Conservation (phyloP, 2,113 vertebrate genomes). For the Glaucidium brasilianum region DNA sequence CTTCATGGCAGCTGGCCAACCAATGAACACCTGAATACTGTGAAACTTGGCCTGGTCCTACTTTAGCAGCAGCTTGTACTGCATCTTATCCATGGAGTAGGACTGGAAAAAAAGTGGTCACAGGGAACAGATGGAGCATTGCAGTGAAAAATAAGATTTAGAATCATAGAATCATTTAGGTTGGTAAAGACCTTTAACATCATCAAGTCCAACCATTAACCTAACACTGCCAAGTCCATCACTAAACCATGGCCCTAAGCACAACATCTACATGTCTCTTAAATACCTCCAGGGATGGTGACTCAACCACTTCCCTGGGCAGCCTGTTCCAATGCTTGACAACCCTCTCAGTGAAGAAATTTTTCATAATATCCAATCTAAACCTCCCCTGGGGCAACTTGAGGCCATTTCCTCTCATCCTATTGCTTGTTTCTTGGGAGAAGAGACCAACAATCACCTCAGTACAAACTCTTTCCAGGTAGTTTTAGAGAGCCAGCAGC, state of each 20-base stretch:
- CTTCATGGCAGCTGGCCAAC: neutral
- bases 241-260: neutral
- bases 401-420: neutral
- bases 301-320: neutral
- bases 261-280: neutral
- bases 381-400: neutral
- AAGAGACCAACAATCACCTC: fast-evolving
- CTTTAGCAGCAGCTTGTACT: neutral
- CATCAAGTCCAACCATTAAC: neutral
- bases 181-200: neutral
- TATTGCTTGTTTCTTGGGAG: neutral
- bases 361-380: neutral
- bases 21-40: neutral
- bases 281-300: neutral
- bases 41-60: neutral
- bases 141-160: neutral
- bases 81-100: neutral
- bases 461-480: neutral
- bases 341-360: neutral
- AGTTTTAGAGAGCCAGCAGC: neutral
- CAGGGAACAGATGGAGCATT: neutral
- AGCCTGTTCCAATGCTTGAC: neutral
- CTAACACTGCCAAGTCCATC: neutral
- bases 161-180: neutral
- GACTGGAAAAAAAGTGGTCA: neutral